phyloP scores from a whole-genome alignment of 1,140 invertebrate species.

The Nasonia longicornis region DNA sequence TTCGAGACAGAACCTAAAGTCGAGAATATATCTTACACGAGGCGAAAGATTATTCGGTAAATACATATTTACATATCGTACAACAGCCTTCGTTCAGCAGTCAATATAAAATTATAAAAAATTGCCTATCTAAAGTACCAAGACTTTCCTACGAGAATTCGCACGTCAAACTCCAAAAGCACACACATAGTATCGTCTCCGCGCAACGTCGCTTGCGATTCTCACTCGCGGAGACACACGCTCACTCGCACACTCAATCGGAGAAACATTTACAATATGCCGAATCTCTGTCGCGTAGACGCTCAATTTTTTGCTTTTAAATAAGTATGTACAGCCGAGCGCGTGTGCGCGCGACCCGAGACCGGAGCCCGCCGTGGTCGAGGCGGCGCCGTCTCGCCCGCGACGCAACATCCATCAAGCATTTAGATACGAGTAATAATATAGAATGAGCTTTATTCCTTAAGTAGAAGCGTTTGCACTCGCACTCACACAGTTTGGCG shows the following conservation, averaged over 20 bases:
- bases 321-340: slow-evolving; percentile 44
- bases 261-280: slow-evolving; percentile 3
- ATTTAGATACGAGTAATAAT: slow-evolving; percentile 6
- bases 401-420: slow-evolving; percentile 30
- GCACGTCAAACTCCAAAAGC: slow-evolving; percentile 17
- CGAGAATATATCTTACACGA: slow-evolving; percentile 68
- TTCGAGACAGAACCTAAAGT: slow-evolving; percentile 54
- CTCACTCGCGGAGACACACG: background rate
- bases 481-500: slow-evolving; percentile 54
- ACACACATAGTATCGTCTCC: background rate
- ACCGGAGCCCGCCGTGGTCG: slow-evolving; percentile 35
- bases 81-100: slow-evolving; percentile 60
- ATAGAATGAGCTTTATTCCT: slow-evolving; percentile 11
- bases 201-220: background rate
- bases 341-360: slow-evolving; percentile 7
- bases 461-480: slow-evolving; percentile 28
- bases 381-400: slow-evolving; percentile 16
- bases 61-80: slow-evolving; percentile 71
- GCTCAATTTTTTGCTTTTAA: background rate
- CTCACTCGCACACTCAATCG: background rate
- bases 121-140: slow-evolving; percentile 62
- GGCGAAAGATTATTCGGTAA: slow-evolving; percentile 59
- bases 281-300: background rate
- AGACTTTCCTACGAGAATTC: slow-evolving; percentile 26
- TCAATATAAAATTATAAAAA: slow-evolving; percentile 67